phyloP scores from a whole-genome alignment of 2,888 invertebrate species.

The Drosophila nigritarsus region DNA sequence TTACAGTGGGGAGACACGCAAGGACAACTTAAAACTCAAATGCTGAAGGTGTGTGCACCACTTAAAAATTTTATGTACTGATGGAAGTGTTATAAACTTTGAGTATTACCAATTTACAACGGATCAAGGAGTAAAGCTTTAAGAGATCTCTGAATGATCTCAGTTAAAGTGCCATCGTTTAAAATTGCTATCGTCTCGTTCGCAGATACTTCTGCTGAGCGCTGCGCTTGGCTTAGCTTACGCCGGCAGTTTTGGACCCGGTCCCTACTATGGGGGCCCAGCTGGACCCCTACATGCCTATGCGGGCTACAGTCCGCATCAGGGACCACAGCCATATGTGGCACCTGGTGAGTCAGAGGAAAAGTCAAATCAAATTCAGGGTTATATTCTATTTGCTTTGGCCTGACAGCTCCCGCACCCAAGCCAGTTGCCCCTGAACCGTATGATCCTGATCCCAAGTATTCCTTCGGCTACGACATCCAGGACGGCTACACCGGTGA shows the following conservation, averaged over 20 bases:
- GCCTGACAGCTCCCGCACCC: conserved; percentile 53
- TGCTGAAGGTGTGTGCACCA: conserved; percentile 76
- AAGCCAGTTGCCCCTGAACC: conserved; percentile 82
- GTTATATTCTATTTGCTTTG: background rate
- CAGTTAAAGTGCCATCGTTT: background rate
- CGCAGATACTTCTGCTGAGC: conserved; percentile 75
- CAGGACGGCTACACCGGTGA: conserved; percentile 86
- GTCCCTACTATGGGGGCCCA: conserved; percentile 70
- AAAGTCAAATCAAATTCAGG: background rate
- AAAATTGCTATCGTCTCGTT: background rate
- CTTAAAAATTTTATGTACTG: background rate
- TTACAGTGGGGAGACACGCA: conserved; percentile 41
- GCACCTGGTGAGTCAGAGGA: conserved; percentile 65
- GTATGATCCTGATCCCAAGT: conserved; percentile 85
- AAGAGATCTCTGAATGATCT: background rate
- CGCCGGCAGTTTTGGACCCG: conserved; percentile 80
- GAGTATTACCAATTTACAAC: background rate
- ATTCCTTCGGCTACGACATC: conserved; percentile 86
- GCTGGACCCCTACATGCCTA: conserved; percentile 68
- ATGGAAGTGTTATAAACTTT: background rate
- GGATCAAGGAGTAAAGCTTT: background rate
- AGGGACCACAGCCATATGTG: conserved; percentile 63
- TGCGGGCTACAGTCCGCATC: conserved; percentile 73
- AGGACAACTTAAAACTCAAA: conserved; percentile 67
- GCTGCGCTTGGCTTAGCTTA: conserved; percentile 72